Evolutionary conservation across 2,888 invertebrate genomes (phyloP), one percentile per base, ranked within the genome.

Genomic region (Drosophila monieri): DNA sequence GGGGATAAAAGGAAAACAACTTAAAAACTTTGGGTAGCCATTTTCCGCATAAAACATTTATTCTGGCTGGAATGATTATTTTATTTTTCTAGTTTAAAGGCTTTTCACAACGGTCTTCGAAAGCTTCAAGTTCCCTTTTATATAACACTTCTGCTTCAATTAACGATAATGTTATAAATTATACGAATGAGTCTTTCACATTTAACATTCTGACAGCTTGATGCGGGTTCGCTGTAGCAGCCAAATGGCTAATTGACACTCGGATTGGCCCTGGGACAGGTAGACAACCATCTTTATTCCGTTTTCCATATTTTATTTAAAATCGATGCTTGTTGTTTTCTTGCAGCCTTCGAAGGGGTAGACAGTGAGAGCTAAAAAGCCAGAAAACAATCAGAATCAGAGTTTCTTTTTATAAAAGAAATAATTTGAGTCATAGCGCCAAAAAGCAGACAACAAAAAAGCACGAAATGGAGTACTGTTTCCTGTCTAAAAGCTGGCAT

Each of bases 131-230:
- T 35, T 35, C 35, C 35, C 14, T 35, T 35, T 35, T 35, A 35
- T 35, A 35, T 35, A 46, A 3, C 39, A 48, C 54, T 60, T 68
- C 67, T 77, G 55, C 78, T 78, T 84, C 80, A 84, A 85, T 84
- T 85, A 76, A 72, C 71, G 74, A 74, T 84, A 85, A 84, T 84
- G 79, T 78, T 74, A 81, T 79, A 78, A 84, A 76, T 84, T 74
- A 81, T 79, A 74, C 73, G 83, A 84, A 78, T 74, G 80, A 70
- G 81, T 75, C 81, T 83, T 85, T 75, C 74, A 79, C 83, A 85
- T 85, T 84, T 77, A 79, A 85, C 85, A 81, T 84, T 83, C 76
- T 84, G 83, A 84, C 83, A 84, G 83, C 70, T 79, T 84, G 85
- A 84, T 85, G 83, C 79, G 79, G 83, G 83, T 84, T 54, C 69